Conservation (phyloP, 2,797 vertebrate genomes). For the Scomberomorus guttatus region DNA sequence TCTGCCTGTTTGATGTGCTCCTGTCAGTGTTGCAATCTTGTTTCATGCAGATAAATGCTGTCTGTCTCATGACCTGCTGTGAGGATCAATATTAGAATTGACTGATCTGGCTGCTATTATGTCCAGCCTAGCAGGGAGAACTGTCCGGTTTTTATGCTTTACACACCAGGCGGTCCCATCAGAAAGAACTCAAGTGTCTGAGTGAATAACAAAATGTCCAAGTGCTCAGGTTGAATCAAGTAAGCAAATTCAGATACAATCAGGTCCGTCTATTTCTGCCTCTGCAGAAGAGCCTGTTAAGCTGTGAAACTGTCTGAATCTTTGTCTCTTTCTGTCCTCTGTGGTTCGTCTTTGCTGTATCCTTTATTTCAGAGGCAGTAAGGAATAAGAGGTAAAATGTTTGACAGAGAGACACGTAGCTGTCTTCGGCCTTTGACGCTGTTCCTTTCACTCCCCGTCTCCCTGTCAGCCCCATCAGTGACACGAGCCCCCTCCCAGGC, state of each 20-base stretch:
- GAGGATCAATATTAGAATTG: conserved; percentile 61
- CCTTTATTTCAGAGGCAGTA: background rate
- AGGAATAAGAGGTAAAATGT: conserved; percentile 4
- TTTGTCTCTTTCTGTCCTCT: background rate
- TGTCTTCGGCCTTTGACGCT: background rate
- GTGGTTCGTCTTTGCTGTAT: background rate
- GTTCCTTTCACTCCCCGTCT: background rate
- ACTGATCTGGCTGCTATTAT: conserved; percentile 50
- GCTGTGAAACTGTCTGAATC: conserved; percentile 44
- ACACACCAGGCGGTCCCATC: conserved; percentile 35
- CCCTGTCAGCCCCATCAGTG: background rate
- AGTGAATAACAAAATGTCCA: conserved; percentile 36
- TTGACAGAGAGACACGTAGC: background rate
- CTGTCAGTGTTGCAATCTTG: conserved; percentile 21
- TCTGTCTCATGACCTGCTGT: conserved; percentile 46
- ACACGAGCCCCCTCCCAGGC: background rate
- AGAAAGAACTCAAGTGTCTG: conserved; percentile 37
- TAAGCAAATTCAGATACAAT: conserved; percentile 29
- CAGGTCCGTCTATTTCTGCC: background rate
- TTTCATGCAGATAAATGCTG: conserved; percentile 47
- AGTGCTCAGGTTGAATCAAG: conserved; percentile 14
- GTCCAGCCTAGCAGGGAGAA: conserved; percentile 28
- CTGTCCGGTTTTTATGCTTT: conserved; percentile 33
- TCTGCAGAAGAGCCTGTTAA: background rate
- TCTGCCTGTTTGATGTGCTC: conserved; percentile 15